These are phyloP conservation scores for Rhopalosiphum padi DNA, from an alignment of 1,140 invertebrate species.

Conservation along the genomic window DNA sequence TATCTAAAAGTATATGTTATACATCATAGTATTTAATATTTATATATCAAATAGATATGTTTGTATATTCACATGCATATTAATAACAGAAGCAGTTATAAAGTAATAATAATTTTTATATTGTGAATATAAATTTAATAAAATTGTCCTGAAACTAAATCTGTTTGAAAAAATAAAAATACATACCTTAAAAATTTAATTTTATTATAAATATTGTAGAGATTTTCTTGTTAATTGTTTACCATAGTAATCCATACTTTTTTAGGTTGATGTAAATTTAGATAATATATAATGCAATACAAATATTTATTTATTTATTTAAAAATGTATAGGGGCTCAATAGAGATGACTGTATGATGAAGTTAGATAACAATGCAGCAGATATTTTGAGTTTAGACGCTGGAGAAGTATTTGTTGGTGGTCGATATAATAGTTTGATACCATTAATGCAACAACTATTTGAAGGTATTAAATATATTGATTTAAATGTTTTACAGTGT, in stretches of 20 bases:
- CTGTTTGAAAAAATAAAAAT: too few relatives aligned
- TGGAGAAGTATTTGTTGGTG: slow-evolving; percentile 91
- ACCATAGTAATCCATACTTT: not conserved
- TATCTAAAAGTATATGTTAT: too few relatives aligned
- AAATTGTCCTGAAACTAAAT: too few relatives aligned
- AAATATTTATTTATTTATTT: not conserved
- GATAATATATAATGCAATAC: not conserved
- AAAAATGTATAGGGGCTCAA: slow-evolving; percentile 69
- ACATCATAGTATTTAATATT: too few relatives aligned
- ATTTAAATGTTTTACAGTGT: not conserved
- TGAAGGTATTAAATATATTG: slow-evolving; percentile 60
- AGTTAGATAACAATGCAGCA: slow-evolving; percentile 78
- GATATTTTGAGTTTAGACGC: slow-evolving; percentile 89
- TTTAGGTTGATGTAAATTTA: not conserved
- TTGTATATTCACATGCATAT: too few relatives aligned
- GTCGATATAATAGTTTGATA: slow-evolving; percentile 89
- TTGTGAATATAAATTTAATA: too few relatives aligned
- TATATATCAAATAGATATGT: too few relatives aligned
- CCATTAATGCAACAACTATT: slow-evolving; percentile 85
- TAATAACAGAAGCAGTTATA: too few relatives aligned
- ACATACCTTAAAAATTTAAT: not conserved
- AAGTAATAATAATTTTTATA: too few relatives aligned
- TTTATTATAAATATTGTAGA: not conserved
- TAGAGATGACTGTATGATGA: slow-evolving; percentile 82
- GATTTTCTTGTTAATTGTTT: too few relatives aligned